These are phyloP conservation scores for Philantomba maxwellii DNA, from an alignment of 2,113 vertebrate genomes.

Conservation along the genomic window DNA sequence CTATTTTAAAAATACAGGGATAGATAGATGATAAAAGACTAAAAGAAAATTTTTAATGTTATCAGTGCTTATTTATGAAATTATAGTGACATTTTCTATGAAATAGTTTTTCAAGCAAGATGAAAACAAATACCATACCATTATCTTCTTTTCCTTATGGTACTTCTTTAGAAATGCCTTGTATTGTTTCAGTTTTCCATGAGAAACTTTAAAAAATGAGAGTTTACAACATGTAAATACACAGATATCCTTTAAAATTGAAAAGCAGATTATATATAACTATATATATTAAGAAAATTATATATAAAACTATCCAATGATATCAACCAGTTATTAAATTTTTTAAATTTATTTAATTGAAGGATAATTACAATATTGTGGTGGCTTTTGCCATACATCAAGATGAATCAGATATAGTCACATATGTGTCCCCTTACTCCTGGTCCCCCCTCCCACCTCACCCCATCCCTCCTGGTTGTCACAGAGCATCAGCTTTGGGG, in stretches of 20 bases:
- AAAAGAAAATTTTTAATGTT: neutral
- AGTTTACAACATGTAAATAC: neutral
- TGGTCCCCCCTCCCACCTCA: neutral
- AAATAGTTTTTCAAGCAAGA: constrained; percentile 40
- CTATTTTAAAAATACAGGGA: neutral
- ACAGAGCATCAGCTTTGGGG: too few relatives aligned
- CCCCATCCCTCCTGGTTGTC: neutral
- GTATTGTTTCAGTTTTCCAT: neutral
- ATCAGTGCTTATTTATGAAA: neutral
- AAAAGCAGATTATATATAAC: constrained; percentile 22
- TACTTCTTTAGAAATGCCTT: neutral
- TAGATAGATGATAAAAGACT: neutral
- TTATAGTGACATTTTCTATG: too few relatives aligned
- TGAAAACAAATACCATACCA: constrained; percentile 39
- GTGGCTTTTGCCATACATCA: neutral
- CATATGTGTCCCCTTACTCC: neutral
- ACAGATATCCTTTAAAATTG: neutral
- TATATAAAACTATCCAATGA: neutral
- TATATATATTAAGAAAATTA: constrained; percentile 7
- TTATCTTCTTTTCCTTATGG: constrained; percentile 7
- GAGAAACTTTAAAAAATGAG: constrained; percentile 46
- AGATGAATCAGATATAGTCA: neutral
- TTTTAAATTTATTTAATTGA: neutral
- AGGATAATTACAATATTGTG: neutral
- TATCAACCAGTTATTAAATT: neutral